Evolutionary conservation across 2,797 vertebrate species (phyloP), one percentile per base, ranked within the genome.

Genomic region (Glossophaga mutica): DNA sequence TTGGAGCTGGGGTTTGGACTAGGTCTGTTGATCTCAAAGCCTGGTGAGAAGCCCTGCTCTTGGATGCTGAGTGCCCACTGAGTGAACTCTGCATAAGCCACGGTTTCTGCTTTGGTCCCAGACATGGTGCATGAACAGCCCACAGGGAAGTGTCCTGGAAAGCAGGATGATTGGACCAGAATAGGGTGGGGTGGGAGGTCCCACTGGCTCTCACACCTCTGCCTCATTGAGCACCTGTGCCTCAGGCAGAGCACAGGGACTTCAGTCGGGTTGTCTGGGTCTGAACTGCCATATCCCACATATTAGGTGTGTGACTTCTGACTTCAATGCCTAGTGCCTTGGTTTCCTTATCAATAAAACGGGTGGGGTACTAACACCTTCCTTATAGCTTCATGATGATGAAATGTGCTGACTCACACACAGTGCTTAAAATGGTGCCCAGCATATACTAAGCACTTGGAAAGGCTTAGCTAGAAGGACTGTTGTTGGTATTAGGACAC

Each of bases 271-370:
- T 15, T 5, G 14, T 50, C 62, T 34, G 71, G 34, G 50, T 62
- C 44, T 14, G 16, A 55, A 50, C 21, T 22, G 9, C 46, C 21
- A 9, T 0, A 0, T 37, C 39, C 48, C 22, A 5, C 11, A 9
- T 10, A 6, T 18, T 24, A 42, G 46, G 21, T 19, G n/a, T 42
- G n/a, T 22, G 34, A 59, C 44, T 78, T 59, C 39, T 39, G 77
- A 65, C 16, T 37, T 21, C 32, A 22, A 62, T 1, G 6, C 90
- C n/a, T 1, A 5, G 4, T 26, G 29, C 68, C 29, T 55, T 76
- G 24, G 70, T 74, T 77, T 82, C 59, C 39, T 70, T 2, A 34
- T 48, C 39, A 15, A 5, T 42, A 62, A 34, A 67, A 59, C 26
- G 39, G 3, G 24, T 14, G 9, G 8, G 21, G 29, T 37, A 37